A percentile compares a stretch with the other conserved stretches of the same genome.
These are phyloP conservation scores for Matsumurasca onukii DNA, from an alignment of 1,140 invertebrate genomes.

Conservation along the genomic window DNA sequence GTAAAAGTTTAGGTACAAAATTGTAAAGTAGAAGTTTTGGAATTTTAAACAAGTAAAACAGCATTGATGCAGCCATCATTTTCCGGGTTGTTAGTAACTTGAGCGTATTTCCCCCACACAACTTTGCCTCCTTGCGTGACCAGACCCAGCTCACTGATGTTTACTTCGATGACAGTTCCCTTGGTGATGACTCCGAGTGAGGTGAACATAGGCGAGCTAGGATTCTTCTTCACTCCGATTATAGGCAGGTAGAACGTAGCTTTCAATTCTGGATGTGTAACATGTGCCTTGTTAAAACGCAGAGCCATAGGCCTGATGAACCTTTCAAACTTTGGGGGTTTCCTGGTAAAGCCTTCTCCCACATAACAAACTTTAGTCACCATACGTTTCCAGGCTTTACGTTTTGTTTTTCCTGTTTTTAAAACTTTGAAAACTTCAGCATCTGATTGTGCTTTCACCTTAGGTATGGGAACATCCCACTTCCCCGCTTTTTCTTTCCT, in stretches of 20 bases:
- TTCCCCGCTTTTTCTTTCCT: slow-evolving; percentile 99
- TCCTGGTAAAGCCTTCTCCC: slow-evolving; percentile 97
- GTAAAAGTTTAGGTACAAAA: no score
- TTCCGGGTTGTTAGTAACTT: slow-evolving; percentile 99
- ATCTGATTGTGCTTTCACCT: slow-evolving; percentile 97
- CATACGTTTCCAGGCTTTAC: slow-evolving; percentile 99
- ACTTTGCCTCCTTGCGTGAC: slow-evolving; percentile 99
- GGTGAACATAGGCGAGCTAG: slow-evolving; percentile 96
- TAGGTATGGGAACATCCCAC: slow-evolving; percentile 99
- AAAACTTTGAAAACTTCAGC: slow-evolving; percentile 93
- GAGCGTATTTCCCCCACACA: slow-evolving; percentile 99
- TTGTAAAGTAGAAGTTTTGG: no score
- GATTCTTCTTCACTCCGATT: slow-evolving; percentile 99
- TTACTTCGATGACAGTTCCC: slow-evolving; percentile 96
- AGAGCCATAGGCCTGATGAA: slow-evolving; percentile 99
- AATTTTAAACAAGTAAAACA: slow-evolving; percentile 87
- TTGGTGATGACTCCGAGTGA: slow-evolving; percentile 98
- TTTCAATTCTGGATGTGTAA: slow-evolving; percentile 98
- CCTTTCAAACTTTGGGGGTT: slow-evolving; percentile 99
- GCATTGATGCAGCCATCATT: slow-evolving; percentile 99
- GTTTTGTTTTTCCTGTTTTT: slow-evolving; percentile 89
- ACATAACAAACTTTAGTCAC: slow-evolving; percentile 99
- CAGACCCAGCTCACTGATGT: slow-evolving; percentile 97
- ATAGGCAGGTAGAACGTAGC: slow-evolving; percentile 98
- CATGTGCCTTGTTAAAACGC: slow-evolving; percentile 95